phyloP scores from a whole-genome alignment of 2,797 vertebrate species.

The Gymnothorax javanicus region DNA sequence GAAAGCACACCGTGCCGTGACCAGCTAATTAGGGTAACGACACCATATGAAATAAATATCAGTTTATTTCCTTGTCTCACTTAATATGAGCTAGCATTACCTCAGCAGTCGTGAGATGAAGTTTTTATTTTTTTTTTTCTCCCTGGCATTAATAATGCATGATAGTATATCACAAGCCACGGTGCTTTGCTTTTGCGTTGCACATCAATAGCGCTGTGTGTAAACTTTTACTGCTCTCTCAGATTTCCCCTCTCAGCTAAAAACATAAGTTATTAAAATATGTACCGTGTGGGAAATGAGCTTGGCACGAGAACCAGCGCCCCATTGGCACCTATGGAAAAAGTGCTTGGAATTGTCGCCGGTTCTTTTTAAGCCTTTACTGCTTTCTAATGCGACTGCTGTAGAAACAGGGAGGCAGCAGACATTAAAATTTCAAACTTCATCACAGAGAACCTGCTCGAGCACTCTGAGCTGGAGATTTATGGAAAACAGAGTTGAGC shows the following conservation, averaged over 20 bases:
- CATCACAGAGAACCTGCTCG: not conserved
- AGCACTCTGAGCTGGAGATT: not conserved
- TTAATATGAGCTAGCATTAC: not conserved
- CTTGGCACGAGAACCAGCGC: constrained; percentile 5
- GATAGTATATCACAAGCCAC: not conserved
- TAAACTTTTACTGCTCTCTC: not conserved
- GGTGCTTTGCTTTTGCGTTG: not conserved
- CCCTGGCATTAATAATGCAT: not conserved
- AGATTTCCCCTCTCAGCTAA: constrained; percentile 6
- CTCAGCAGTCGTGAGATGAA: not conserved
- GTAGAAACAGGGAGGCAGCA: not conserved
- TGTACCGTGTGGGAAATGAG: not conserved
- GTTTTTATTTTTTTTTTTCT: not conserved
- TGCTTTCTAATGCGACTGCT: not conserved
- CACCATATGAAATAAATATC: not conserved
- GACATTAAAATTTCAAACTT: constrained; percentile 29
- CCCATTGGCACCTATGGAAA: not conserved
- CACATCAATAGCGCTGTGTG: not conserved
- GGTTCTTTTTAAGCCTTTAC: constrained; percentile 15
- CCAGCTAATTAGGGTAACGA: not conserved
- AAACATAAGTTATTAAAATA: not conserved
- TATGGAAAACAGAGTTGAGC: constrained; percentile 16
- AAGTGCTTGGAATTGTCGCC: not conserved
- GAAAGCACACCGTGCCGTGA: not conserved
- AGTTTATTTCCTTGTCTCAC: not conserved